Evolutionary conservation across 2,113 vertebrate species (phyloP), one percentile per base, ranked within the genome.

Genomic region (Lipotes vexillifer): DNA sequence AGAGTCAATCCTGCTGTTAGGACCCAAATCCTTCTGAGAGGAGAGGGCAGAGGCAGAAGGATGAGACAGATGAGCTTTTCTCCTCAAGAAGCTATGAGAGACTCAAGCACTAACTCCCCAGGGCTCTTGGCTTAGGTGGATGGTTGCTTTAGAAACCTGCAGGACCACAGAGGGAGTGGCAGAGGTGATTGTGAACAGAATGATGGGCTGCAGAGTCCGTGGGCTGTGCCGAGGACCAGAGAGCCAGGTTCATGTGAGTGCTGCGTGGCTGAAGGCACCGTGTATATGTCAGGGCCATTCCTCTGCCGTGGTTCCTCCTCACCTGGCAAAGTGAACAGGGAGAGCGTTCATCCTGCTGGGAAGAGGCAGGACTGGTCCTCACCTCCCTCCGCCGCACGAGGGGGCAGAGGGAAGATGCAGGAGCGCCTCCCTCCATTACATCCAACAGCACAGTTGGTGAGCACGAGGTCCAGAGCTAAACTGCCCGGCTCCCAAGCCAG

Each of bases 211-310:
- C 52, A 29, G 57, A 75, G 86, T 38, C 52, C 0, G 1, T 5
- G n/a, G 29, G 33, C 20, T 8, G 20, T 65, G 23, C 46, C 20
- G 8, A 38, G 14, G 23, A 4, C 21, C 29, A 4, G 29, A 36
- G 55, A 49, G 14, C 8, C 27, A 20, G 38, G 36, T 27, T 52
- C 14, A 6, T 0, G 27, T 33, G 14, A 29, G 65, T 31, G 41
- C 31, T 7, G 1, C 12, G 2, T 3, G 25, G 17, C 15, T 46
- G 18, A 80, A 61, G n/a, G 21, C 44, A 4, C 66, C 1, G 0
- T 3, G 3, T n/a, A 12, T 2, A 3, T 3, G 49, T 1, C 13
- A 33, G 18, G 14, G 4, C 38, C 31, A 0, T 31, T 27, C 33
- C 6, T 25, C 12, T 31, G 14, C 31, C 0, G 2, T 11, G 15